Base-by-base conservation (phyloP, 2,797 vertebrate genomes). In the Cuculus canorus region DNA sequence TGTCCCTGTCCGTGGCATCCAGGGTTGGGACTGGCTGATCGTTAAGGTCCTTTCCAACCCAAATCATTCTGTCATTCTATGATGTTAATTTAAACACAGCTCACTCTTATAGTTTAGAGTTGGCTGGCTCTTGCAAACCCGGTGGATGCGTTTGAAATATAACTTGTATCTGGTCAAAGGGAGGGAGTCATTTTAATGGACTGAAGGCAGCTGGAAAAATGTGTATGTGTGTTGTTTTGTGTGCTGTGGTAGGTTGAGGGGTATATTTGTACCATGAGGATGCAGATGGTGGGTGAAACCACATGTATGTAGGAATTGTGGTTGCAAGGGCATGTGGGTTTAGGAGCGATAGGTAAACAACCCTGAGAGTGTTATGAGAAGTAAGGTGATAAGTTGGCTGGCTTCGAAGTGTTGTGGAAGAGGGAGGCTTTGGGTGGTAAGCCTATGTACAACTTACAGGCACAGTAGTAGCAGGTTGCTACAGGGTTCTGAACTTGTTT, bases 401-500 rank as follows among this genome's bases (percentile, higher is more conserved):
- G 22, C 21, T 33, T 56, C 14, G n/a, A 8, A 39, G 63, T 22
- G 7, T 37, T 53, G 56, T 69, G 73, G 66, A 90, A 71, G 35
- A 65, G 39, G 30, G 35, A 64, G 12, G 19, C 47, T 91, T 57
- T 53, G 64, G n/a, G 11, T 80, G 71, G 75, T 50, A 60, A 85
- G 23, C 37, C n/a, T 60, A 4, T 7, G 25, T 68, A 17, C 63
- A 30, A 11, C 17, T 90, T 53, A n/a, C 10, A 75, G 82, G 35
- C 69, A 6, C 32, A 10, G 82, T 60, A 66, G 86, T 94, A 92
- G 71, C 93, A 95, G 88, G 88, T 91, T 95, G 73, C 80, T 95
- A 6, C 92, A 84, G 88, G 90, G 94, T 93, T 93, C 70, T 52
- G 73, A 86, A 72, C 92, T 95, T 94, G 82, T 93, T 94, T 95